A percentile compares a stretch with the other conserved stretches of the same genome.
Conservation (phyloP, 1,140 invertebrate genomes). For the Cepaea nemoralis region DNA sequence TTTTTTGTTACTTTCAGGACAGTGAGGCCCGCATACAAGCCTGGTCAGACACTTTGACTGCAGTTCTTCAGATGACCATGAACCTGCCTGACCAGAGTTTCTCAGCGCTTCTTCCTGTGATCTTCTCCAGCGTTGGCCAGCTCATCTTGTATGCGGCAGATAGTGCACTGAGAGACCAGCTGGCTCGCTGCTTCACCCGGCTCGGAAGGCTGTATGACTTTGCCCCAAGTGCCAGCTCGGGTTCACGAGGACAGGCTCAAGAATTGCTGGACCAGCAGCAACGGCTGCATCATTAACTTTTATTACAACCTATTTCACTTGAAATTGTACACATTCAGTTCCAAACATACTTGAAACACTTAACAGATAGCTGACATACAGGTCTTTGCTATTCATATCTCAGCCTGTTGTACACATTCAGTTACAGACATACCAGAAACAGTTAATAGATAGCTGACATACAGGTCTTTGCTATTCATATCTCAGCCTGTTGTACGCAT, state of each 20-base stretch:
- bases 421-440: no score
- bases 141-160: slow-evolving; percentile 78
- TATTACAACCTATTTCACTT: no score
- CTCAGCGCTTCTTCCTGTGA: slow-evolving; percentile 77
- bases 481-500: no score
- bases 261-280: neutral
- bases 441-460: no score
- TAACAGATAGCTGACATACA: no score
- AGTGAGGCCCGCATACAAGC: slow-evolving; percentile 78
- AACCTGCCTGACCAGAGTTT: slow-evolving; percentile 76
- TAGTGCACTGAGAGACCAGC: slow-evolving; percentile 75
- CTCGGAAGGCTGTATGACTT: slow-evolving; percentile 69
- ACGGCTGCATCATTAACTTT: neutral
- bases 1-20: slow-evolving; percentile 72
- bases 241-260: neutral
- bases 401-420: no score
- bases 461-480: no score
- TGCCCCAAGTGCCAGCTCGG: slow-evolving; percentile 11
- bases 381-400: no score
- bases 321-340: no score
- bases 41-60: slow-evolving; percentile 78
- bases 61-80: slow-evolving; percentile 76
- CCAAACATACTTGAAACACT: no score
- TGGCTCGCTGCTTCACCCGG: slow-evolving; percentile 77
- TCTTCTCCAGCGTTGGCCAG: slow-evolving; percentile 77